Evolutionary conservation across 2,888 invertebrate species (phyloP), one percentile per base, ranked within the genome.

Genomic region (Ptychoptera albimana): DNA sequence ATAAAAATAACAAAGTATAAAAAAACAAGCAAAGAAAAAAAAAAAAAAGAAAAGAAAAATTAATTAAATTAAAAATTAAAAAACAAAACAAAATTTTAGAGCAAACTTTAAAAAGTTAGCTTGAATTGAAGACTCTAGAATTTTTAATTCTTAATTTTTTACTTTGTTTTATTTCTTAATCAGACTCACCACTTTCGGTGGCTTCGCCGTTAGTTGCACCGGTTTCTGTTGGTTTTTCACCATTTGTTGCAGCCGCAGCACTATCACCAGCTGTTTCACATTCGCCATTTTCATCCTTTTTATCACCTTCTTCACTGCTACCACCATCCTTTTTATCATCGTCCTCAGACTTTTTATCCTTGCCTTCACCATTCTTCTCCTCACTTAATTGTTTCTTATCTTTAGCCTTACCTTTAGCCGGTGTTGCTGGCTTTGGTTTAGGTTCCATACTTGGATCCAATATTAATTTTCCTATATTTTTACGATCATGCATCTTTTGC

Each of bases 401-500:
- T 55, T 80, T 78, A 46, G 73, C 67, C 57, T 82, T 82, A 51
- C 76, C 77, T 62, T 82, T 82, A 46, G 81, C 80, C 2, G 82
- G 82, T 8, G 82, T 82, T 15, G 80, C 80, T 34, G 82, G 82
- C 60, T 82, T 82, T 29, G 82, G 82, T 56, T 82, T 82, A 2
- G 83, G 82, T 60, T 82, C 82, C 60, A 82, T 61, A 37, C 78
- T 77, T 16, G 87, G 86, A 60, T 88, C 86, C 50, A 91, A 68
- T 38, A 89, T 74, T 39, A 91, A 74, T 65, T 89, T 89, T 45
- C 91, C 91, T 55, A 89, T 77, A 66, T 91, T 89, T 67, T 86
- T 87, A 57, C 87, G 79, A 58, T 88, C 88, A 66, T 88, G 88
- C 79, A 91, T 82, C 66, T 85, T 87, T 65, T 86, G 86, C 88